Evolutionary conservation across 2,113 vertebrate genomes (phyloP).

Genomic region (Neotoma lepida): DNA sequence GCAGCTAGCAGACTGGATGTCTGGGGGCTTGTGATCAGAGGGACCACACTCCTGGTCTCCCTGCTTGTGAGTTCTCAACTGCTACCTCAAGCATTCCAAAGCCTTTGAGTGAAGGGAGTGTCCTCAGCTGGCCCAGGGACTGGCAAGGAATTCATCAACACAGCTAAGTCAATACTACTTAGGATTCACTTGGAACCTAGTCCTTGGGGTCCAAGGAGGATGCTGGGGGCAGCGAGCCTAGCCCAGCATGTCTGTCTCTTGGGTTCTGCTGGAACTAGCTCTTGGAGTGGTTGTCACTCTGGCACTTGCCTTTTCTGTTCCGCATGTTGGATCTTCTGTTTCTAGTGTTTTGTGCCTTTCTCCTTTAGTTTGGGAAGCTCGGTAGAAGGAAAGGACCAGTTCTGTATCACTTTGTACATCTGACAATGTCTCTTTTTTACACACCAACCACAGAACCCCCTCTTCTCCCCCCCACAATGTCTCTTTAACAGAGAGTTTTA

Average conservation of each 20-base stretch:
- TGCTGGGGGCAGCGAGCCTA: not conserved
- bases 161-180: not conserved
- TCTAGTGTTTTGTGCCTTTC: not conserved
- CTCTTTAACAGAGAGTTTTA: not conserved
- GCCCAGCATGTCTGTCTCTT: not conserved
- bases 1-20: not conserved
- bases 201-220: not conserved
- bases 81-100: not conserved
- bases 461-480: no score
- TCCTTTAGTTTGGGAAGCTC: not conserved
- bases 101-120: not conserved
- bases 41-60: not conserved
- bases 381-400: not conserved
- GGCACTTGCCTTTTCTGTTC: not conserved
- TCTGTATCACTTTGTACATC: not conserved
- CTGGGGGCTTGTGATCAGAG: not conserved
- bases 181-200: not conserved
- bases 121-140: not conserved
- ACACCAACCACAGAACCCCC: no score
- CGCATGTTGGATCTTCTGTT: not conserved
- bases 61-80: not conserved
- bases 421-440: not conserved
- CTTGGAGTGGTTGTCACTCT: not conserved
- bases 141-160: not conserved
- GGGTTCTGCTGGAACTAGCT: not conserved